Base-by-base conservation (phyloP, 2,797 vertebrate species). In the Hippocampus kuda region DNA sequence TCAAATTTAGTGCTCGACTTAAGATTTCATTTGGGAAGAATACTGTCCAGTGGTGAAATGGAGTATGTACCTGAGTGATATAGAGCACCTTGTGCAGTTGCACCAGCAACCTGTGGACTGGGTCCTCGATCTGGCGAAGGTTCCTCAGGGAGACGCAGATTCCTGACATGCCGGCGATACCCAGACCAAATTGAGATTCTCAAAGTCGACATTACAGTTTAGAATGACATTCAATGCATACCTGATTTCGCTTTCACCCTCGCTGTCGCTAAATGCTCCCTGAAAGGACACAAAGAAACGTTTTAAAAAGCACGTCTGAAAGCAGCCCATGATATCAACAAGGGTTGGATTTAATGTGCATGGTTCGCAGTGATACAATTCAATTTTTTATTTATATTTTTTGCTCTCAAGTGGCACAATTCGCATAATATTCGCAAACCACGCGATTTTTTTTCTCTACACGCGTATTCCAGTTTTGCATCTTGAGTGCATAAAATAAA, bases 11-110 rank as follows among this genome's bases (percentile, higher is more conserved):
- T 10, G 4, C 3, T 18, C 6, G 16, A n/a, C 22, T 20, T 49
- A 49, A 46, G 64, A 11, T 26, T 46, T 46, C 30, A 20, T 26
- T 22, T 38, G 16, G n/a, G 18, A 34, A 62, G 61, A 42, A 42
- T 18, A 20, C 3, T 20, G 26, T 38, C 13, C 34, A 10, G 12
- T 34, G 27, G 15, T 30, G 59, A 34, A n/a, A 63, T 24, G 30
- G 20, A n/a, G 1, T 16, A 6, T 16, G 44, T 70, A 95, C 94
- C 88, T 95, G 94, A 66, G 92, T 92, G 84, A 96, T 92, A 76
- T 91, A 96, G 79, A 98, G 88, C 73, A 98, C 90, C 88, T 96
- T 96, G 86, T 98, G 94, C 72, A 96, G 89, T 84, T 96, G 93
- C 76, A 91, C 77, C 48, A 97, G 89, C 72, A 96, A 92, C 83